Evolutionary conservation across 2,888 invertebrate genomes (phyloP), one percentile per base, ranked within the genome.

Genomic region (Aproaerema taeniolella): DNA sequence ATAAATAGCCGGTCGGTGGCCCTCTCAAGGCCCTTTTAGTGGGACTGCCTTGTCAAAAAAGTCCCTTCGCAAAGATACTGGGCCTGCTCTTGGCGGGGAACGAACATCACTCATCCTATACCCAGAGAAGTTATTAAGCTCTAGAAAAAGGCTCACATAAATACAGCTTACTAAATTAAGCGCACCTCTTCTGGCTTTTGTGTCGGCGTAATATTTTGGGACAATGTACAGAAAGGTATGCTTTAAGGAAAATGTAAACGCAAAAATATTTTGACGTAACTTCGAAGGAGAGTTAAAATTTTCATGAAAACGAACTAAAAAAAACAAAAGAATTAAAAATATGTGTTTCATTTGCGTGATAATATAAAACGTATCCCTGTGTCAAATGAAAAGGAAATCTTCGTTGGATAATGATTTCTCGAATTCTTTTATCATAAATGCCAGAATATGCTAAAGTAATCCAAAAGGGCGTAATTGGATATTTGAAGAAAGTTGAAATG

Each of bases 111-210:
- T 61, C 61, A 59, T 52, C 40, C 29, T 41, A 38, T 47, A 43
- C 53, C 55, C 17, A 42, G 55, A 52, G 48, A 48, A 64, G 64
- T 63, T 68, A 67, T 64, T 63, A 69, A 62, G 52, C 55, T 46
- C 38, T 48, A 58, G 58, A 55, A 61, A 31, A 50, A 47, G 52
- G 43, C 49, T 50, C 43, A 56, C 58, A 59, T 60, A 62, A 61
- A 62, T 61, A 61, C 50, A 50, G 58, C 57, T 55, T 58, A 58
- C 46, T 50, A 58, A 60, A 58, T 58, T 58, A 52, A 52, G 50
- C 46, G 28, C 41, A 41, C 38, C 42, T 44, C 28, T 31, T 42
- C 13, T 29, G 29, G 28, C 26, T 38, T 42, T 51, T 45, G 45
- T 45, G 28, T 24, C 11, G 30, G n/a, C 25, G 29, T 16, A 41